A percentile compares a stretch with the other conserved stretches of the same genome.
These are phyloP conservation scores for Bradypodion pumilum DNA, from an alignment of 2,797 vertebrate species.

Conservation along the genomic window DNA sequence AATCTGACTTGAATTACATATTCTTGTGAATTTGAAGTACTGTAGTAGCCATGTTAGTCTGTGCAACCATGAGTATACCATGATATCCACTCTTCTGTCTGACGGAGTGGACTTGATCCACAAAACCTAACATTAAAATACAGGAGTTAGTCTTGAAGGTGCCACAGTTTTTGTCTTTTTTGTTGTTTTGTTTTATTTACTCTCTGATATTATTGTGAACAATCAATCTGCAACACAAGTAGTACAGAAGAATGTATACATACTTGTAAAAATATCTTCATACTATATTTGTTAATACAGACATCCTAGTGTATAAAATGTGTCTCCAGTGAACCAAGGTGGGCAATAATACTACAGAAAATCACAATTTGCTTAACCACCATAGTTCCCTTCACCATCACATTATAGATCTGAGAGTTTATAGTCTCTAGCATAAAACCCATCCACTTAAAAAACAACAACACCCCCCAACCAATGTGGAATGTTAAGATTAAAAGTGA, in stretches of 20 bases:
- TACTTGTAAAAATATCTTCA: fast-evolving
- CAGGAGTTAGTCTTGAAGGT: no score
- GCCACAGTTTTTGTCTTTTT: no score
- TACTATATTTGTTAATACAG: background rate
- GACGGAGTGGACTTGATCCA: no score
- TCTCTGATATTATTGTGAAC: background rate
- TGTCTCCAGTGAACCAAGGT: background rate
- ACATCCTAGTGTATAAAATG: background rate
- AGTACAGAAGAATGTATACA: background rate
- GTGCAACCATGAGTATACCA: no score
- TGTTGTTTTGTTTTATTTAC: no score
- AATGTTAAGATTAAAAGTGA: background rate
- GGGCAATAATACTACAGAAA: background rate
- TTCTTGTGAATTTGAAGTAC: no score
- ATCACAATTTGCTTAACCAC: background rate
- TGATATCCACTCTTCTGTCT: no score
- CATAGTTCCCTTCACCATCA: no score
- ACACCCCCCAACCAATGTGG: background rate
- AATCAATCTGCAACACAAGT: background rate
- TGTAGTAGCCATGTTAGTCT: no score
- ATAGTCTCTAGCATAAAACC: background rate
- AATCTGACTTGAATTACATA: background rate
- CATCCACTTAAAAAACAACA: background rate
- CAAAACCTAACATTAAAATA: no score
- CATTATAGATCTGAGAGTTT: background rate